These are phyloP conservation scores for Edolisoma coerulescens DNA, from an alignment of 2,113 vertebrate genomes.

Conservation along the genomic window DNA sequence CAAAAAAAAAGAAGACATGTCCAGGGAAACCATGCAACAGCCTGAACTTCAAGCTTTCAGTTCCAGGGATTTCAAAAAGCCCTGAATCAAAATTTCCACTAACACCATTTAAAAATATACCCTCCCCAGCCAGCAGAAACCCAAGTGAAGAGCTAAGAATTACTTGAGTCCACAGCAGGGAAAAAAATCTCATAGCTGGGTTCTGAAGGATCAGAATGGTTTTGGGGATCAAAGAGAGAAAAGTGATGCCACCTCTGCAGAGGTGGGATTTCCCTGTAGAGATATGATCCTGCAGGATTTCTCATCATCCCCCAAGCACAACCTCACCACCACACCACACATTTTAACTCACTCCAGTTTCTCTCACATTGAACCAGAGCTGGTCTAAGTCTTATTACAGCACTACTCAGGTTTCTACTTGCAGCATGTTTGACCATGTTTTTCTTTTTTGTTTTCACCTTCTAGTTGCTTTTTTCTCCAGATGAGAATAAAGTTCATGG, in stretches of 20 bases:
- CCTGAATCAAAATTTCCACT: constrained; percentile 42
- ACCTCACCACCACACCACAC: background rate
- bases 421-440: background rate
- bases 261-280: background rate
- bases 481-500: background rate
- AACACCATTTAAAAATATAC: background rate
- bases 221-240: background rate
- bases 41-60: background rate
- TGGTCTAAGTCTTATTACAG: background rate
- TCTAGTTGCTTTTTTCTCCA: background rate
- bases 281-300: background rate
- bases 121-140: background rate
- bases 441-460: background rate
- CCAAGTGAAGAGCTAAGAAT: background rate
- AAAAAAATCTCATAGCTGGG: background rate
- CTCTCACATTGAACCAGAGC: background rate
- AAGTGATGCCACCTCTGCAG: background rate
- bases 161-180: background rate
- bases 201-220: background rate
- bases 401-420: background rate
- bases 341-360: background rate
- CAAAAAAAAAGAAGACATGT: background rate
- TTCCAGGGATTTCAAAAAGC: constrained; percentile 48
- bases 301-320: rapidly evolving
- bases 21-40: background rate